Evolutionary conservation across 2,113 vertebrate genomes (phyloP).

Genomic region (Haplotaxodon microlepis): DNA sequence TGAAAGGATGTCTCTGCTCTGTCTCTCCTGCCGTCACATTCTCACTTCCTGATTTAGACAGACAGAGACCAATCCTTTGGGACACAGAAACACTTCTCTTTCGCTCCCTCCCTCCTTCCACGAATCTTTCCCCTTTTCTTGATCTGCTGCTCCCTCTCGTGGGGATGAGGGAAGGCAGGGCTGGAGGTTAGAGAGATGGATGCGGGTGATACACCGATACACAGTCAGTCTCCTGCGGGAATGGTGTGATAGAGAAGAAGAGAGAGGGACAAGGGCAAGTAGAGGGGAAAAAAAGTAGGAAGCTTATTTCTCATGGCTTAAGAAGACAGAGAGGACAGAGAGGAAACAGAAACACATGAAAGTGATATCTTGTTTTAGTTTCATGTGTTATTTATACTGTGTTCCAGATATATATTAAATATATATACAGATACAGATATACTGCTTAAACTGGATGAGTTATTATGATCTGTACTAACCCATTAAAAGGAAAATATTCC

Average conservation of each 20-base stretch:
- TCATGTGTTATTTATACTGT: background rate
- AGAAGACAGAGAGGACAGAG: background rate
- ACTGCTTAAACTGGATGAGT: background rate
- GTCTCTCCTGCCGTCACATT: constrained; percentile 58
- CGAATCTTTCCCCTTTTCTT: constrained; percentile 7
- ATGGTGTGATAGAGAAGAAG: constrained; percentile 30
- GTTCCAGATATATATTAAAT: background rate
- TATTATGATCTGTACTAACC: background rate
- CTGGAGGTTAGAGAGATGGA: constrained; percentile 24
- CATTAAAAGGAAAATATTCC: background rate
- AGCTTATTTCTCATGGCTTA: background rate
- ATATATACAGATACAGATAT: background rate
- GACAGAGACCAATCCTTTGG: constrained; percentile 64
- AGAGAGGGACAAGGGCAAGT: background rate
- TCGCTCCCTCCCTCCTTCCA: constrained; percentile 16
- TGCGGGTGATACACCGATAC: constrained; percentile 34
- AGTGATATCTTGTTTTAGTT: background rate
- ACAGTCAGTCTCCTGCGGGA: constrained; percentile 42
- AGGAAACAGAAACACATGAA: background rate
- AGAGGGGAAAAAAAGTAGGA: background rate
- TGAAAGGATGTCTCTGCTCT: constrained; percentile 12
- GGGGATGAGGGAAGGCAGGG: constrained; percentile 23
- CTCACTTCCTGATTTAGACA: constrained; percentile 64
- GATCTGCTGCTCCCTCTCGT: constrained; percentile 36
- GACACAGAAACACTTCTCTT: constrained; percentile 41